Conservation (phyloP, 2,797 vertebrate species). For the Cygnus olor region DNA sequence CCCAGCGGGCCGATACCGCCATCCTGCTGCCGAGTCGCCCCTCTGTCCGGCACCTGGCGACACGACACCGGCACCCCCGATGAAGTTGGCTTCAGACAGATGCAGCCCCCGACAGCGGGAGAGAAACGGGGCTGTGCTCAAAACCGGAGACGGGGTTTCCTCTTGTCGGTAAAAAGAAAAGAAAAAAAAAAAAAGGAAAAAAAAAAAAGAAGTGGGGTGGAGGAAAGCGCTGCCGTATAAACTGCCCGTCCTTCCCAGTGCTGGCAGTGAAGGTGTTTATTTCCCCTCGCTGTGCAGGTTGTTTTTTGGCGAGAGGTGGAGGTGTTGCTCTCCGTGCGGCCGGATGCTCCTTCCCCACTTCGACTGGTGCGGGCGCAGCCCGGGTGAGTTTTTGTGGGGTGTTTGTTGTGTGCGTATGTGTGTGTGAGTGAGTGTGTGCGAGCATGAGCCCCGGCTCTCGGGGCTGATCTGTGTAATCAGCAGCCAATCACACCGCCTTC, state of each 20-base stretch:
- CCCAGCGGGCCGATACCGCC: slow-evolving; percentile 75
- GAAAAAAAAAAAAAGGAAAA: too few relatives aligned
- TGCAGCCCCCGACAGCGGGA: background rate
- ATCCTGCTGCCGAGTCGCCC: slow-evolving; percentile 63
- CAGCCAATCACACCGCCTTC: slow-evolving; percentile 74
- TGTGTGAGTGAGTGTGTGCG: background rate
- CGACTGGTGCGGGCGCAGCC: background rate
- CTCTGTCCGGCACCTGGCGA: background rate
- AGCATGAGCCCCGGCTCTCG: background rate
- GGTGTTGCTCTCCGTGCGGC: background rate
- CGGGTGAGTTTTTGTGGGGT: background rate
- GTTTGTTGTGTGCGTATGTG: background rate
- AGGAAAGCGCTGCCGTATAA: background rate
- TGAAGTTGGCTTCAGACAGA: background rate
- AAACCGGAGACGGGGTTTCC: background rate
- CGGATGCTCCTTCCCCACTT: background rate
- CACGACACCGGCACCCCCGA: background rate
- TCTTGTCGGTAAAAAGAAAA: background rate
- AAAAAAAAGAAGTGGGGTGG: background rate
- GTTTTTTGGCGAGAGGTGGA: background rate
- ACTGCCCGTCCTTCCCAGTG: background rate
- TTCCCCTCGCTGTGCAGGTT: background rate
- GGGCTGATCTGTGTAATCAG: slow-evolving; percentile 52
- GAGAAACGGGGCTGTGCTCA: background rate
- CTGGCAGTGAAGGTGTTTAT: background rate